Conservation (phyloP, 2,113 vertebrate genomes). For the Nesoenas mayeri region DNA sequence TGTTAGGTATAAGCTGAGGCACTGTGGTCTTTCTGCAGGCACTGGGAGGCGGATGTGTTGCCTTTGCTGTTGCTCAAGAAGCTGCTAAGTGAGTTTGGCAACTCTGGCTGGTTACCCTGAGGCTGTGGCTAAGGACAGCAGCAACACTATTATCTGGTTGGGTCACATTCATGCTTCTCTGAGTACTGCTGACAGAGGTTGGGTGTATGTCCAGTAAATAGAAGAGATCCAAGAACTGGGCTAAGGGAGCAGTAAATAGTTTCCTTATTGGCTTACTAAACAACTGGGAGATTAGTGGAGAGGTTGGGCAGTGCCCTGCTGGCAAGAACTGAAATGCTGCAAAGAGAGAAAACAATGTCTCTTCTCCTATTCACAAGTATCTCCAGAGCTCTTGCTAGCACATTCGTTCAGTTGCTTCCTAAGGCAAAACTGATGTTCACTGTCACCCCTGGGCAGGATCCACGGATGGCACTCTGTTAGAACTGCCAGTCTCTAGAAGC, state of each 20-base stretch:
- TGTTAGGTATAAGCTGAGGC: neutral
- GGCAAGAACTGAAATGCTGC: neutral
- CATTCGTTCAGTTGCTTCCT: neutral
- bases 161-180: neutral
- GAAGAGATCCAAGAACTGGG: neutral
- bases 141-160: neutral
- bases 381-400: neutral
- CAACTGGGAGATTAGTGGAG: neutral
- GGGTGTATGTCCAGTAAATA: neutral
- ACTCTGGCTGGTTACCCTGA: neutral
- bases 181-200: neutral
- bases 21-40: neutral
- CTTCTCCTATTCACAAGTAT: neutral
- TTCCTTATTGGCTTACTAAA: neutral
- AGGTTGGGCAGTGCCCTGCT: neutral
- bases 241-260: neutral
- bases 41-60: neutral
- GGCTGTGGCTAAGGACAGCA: neutral
- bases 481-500: neutral
- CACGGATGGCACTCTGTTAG: neutral
- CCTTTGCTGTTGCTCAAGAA: neutral
- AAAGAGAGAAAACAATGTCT: neutral
- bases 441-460: neutral
- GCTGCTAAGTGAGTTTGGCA: neutral
- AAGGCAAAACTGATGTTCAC: neutral